Base-by-base conservation (phyloP, 2,113 vertebrate genomes). In the Cygnus buccinator region DNA sequence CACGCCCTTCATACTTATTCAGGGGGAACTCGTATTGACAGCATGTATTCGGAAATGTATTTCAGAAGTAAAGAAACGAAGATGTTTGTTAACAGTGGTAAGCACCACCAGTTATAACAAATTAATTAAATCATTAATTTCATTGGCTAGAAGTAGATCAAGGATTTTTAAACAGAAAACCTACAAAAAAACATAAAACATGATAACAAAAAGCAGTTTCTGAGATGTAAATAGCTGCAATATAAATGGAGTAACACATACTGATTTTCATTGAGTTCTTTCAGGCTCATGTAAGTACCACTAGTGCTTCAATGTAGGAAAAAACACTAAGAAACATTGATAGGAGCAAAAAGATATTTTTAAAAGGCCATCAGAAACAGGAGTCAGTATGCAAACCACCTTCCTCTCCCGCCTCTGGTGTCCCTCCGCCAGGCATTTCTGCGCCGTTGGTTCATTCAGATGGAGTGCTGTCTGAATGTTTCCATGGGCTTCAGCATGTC, bases 401-500 rank as follows among this genome's bases (percentile, higher is more conserved):
- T 87, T 62, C 28, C 23, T 79, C 28, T 79, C 7, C 9, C 44
- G 16, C 39, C 92, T 61, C 73, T 65, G 35, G 43, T 72, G 62
- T 23, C 35, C 16, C 55, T 62, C 46, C 44, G 33, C 5, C 83
- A n/a, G 59, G 39, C 16, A 18, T 41, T 85, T 28, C 35, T 62
- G 70, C 28, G 28, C 35, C 59, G 82, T 1, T 73, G 66, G 82
- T 62, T 76, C 16, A 84, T 35, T 33, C 29, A 62, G 35, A 78
- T 19, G 25, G 50, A 85, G 63, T 48, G 68, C 31, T 65, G 89
- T 65, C 43, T 1, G 0, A 86, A 81, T 48, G n/a, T 55, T 93
- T 86, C 92, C 79, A 81, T 58, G 78, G 72, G 90, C 79, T 95
- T 84, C 68, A 81, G 73, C 52, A 48, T 65, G 62, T 10, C 81